A percentile compares a stretch with the other conserved stretches of the same genome.
Conservation (phyloP, 2,797 vertebrate genomes). For the Molossus alvarezi region DNA sequence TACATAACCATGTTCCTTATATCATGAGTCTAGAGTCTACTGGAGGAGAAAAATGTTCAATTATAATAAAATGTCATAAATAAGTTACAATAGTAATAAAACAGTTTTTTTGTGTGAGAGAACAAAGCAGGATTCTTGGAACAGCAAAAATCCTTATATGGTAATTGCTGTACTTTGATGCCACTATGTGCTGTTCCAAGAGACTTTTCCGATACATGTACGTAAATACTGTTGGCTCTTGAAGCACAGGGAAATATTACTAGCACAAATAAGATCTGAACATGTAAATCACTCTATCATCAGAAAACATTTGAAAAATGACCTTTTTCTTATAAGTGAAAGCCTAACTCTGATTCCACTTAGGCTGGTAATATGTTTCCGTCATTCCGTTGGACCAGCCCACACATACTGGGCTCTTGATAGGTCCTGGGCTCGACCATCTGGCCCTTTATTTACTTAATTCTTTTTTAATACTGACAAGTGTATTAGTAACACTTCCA, state of each 20-base stretch:
- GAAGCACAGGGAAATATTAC: conserved; percentile 43
- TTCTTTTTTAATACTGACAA: conserved; percentile 75
- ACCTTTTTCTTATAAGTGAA: conserved; percentile 47
- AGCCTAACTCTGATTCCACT: conserved; percentile 56
- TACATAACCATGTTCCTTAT: background rate
- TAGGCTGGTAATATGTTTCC: conserved; percentile 70
- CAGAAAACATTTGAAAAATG: conserved; percentile 65
- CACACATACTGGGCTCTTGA: conserved; percentile 66
- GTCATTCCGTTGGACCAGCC: conserved; percentile 58
- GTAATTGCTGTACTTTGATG: conserved; percentile 42
- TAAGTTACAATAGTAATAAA: conserved; percentile 28
- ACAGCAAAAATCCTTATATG: conserved; percentile 14
- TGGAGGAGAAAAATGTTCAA: conserved; percentile 33
- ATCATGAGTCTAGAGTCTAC: background rate
- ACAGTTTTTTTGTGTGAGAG: background rate
- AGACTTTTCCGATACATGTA: conserved; percentile 59
- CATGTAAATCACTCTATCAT: conserved; percentile 64
- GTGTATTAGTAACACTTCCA: conserved; percentile 72
- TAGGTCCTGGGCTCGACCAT: conserved; percentile 67
- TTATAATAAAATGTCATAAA: conserved; percentile 27
- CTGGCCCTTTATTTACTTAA: conserved; percentile 77
- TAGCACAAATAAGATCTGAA: conserved; percentile 67
- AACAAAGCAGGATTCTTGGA: conserved; percentile 39
- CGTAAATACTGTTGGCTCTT: conserved; percentile 62
- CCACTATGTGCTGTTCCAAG: background rate